phyloP scores from a whole-genome alignment of 1,140 invertebrate genomes.

The Anastatus disparis region DNA sequence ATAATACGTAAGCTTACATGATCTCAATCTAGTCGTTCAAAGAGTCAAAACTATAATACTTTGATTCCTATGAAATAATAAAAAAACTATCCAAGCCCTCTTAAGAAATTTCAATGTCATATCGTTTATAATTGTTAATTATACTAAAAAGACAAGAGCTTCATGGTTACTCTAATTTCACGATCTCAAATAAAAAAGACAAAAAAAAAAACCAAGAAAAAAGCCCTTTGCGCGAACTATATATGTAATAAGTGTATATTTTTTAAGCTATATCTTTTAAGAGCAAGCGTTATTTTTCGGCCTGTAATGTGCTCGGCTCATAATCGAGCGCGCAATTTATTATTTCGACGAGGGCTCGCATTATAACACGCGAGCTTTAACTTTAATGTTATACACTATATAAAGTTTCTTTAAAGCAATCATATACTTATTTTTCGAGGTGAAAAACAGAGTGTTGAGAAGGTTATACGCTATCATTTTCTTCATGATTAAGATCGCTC shows the following conservation, averaged over 20 bases:
- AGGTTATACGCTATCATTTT: not conserved
- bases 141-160: no score
- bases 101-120: no score
- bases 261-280: not conserved
- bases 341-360: constrained; percentile 8
- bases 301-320: not conserved
- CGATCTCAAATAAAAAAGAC: not conserved
- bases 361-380: not conserved
- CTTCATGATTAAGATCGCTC: constrained; percentile 2
- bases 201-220: not conserved
- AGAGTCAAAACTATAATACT: no score
- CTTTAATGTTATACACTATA: not conserved
- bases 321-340: constrained; percentile 22
- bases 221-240: not conserved
- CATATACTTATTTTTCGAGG: constrained; percentile 4
- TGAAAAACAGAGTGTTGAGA: constrained; percentile 11
- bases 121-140: no score
- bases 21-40: no score
- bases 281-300: not conserved
- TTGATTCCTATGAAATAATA: no score
- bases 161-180: not conserved
- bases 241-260: not conserved
- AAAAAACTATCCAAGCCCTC: no score
- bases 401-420: no score
- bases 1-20: no score